phyloP scores from a whole-genome alignment of 2,113 vertebrate species.

The Mesembrinibis cayennensis region DNA sequence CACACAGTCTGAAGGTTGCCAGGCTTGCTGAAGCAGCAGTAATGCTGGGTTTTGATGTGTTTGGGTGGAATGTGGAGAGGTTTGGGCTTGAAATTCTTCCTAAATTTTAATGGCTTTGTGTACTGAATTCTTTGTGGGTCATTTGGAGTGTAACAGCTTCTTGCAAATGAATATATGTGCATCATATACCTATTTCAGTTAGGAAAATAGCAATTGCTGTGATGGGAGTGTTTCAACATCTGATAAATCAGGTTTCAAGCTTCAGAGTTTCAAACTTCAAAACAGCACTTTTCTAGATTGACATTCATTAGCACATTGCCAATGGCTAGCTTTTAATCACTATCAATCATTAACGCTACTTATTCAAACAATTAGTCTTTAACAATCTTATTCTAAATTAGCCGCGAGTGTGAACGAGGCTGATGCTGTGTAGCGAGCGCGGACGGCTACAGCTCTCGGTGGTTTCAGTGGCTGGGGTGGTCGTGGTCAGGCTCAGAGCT shows the following conservation, averaged over 20 bases:
- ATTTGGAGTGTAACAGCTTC: not conserved
- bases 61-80: not conserved
- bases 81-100: not conserved
- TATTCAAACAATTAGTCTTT: conserved; percentile 3
- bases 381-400: not conserved
- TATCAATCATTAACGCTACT: not conserved
- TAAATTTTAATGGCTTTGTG: not conserved
- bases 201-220: not conserved
- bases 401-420: not conserved
- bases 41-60: not conserved
- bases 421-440: not conserved
- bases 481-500: not conserved
- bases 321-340: not conserved
- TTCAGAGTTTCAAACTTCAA: not conserved
- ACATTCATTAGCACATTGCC: not conserved
- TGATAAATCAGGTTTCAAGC: not conserved
- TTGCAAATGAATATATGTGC: not conserved
- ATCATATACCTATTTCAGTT: not conserved
- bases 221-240: not conserved
- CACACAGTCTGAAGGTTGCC: not conserved
- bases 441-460: not conserved
- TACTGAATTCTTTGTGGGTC: not conserved
- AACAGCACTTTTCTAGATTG: not conserved
- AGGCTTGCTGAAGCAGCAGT: not conserved
- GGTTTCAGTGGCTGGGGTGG: not conserved